These are phyloP conservation scores for Amblyjoppa proteus DNA, from an alignment of 2,888 invertebrate species.

Conservation along the genomic window DNA sequence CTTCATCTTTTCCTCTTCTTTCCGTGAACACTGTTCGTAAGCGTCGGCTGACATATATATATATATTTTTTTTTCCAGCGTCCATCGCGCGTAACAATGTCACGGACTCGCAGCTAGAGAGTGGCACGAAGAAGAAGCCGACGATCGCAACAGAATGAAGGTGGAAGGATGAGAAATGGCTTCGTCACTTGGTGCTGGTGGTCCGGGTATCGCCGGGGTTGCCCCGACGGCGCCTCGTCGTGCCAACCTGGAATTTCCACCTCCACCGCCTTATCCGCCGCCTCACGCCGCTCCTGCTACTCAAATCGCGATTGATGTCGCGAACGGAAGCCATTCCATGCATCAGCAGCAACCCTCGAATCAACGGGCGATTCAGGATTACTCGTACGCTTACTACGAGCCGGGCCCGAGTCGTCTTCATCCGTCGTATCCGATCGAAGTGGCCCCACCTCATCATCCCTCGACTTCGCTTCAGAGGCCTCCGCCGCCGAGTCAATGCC, in stretches of 20 bases:
- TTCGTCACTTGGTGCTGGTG: slow-evolving; percentile 76
- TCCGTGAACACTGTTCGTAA: not conserved
- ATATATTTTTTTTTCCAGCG: not conserved
- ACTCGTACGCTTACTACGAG: slow-evolving; percentile 94
- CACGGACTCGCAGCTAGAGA: not conserved
- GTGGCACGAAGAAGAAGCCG: not conserved
- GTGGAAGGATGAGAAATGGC: slow-evolving; percentile 77
- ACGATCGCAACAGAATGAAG: slow-evolving; percentile 32
- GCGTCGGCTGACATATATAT: not conserved
- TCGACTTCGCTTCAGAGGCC: slow-evolving; percentile 80
- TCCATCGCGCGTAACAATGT: not conserved
- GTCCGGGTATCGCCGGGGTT: slow-evolving; percentile 79
- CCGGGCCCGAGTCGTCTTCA: slow-evolving; percentile 88
- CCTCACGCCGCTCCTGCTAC: slow-evolving; percentile 78
- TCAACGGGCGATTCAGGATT: slow-evolving; percentile 86
- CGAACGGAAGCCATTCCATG: slow-evolving; percentile 76
- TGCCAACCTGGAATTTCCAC: slow-evolving; percentile 89
- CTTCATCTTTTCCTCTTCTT: not conserved
- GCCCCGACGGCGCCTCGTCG: slow-evolving; percentile 76
- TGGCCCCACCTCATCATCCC: slow-evolving; percentile 80
- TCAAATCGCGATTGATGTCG: slow-evolving; percentile 55
- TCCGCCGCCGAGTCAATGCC: slow-evolving; percentile 82
- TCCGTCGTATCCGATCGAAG: slow-evolving; percentile 89
- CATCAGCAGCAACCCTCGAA: slow-evolving; percentile 71
- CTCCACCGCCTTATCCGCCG: slow-evolving; percentile 91